Evolutionary conservation across 2,888 invertebrate species (phyloP).

Genomic region (Lithophane semibrunnea): DNA sequence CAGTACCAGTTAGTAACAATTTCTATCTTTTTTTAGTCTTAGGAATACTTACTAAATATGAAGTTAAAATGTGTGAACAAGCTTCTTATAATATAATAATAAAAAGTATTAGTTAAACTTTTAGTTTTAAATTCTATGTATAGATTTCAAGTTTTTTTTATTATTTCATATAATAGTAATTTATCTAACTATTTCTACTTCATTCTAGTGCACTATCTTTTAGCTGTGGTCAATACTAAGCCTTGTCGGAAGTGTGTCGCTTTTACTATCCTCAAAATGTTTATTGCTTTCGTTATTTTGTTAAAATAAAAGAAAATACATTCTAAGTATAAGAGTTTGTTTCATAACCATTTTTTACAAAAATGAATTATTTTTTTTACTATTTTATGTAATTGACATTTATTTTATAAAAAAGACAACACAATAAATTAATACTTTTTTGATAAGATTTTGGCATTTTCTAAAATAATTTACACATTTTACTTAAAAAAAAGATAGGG

Average conservation of each 20-base stretch:
- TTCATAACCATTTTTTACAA: constrained; percentile 42
- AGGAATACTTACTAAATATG: constrained; percentile 87
- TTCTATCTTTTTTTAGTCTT: constrained; percentile 81
- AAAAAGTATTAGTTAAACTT: constrained; percentile 90
- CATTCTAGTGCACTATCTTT: constrained; percentile 89
- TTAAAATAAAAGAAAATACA: constrained; percentile 24
- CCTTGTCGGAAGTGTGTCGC: constrained; percentile 77
- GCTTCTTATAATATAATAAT: constrained; percentile 89
- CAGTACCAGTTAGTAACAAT: constrained; percentile 78
- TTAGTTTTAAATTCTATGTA: constrained; percentile 89
- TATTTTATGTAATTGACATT: constrained; percentile 62
- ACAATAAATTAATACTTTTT: constrained; percentile 3
- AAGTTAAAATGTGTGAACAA: constrained; percentile 91
- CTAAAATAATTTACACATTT: constrained; percentile 32
- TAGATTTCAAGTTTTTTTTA: constrained; percentile 88
- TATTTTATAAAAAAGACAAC: constrained; percentile 38
- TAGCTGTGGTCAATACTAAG: constrained; percentile 89
- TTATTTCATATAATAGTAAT: constrained; percentile 85
- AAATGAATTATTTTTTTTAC: constrained; percentile 39
- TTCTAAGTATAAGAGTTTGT: constrained; percentile 17
- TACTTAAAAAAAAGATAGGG: constrained; percentile 19
- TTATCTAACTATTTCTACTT: constrained; percentile 88
- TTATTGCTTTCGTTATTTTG: constrained; percentile 48
- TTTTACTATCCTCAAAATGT: constrained; percentile 64
- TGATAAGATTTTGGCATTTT: constrained; percentile 46